phyloP scores from a whole-genome alignment of 2,113 vertebrate species.

The Callospermophilus lateralis region DNA sequence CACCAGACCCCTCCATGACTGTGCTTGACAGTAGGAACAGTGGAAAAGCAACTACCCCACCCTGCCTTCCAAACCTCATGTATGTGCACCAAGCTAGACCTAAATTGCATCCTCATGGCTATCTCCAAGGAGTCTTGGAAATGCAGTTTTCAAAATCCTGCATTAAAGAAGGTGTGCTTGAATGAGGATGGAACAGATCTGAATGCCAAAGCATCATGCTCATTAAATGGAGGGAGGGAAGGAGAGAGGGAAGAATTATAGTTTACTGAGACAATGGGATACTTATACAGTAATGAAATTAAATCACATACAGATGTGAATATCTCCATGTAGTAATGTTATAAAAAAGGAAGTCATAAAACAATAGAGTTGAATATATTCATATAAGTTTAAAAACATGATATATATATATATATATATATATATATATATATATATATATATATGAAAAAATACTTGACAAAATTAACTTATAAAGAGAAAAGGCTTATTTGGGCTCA shows the following conservation, averaged over 20 bases:
- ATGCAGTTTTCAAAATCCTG: background rate
- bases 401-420: background rate
- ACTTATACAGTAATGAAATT: background rate
- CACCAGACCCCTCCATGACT: background rate
- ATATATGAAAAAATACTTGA: background rate
- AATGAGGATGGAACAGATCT: background rate
- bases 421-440: no score
- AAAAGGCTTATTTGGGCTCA: background rate
- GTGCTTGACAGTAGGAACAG: background rate
- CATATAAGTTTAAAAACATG: background rate
- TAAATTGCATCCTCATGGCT: background rate
- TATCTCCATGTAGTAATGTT: background rate
- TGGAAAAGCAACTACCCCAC: background rate
- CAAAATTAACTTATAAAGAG: background rate
- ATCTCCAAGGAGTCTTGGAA: background rate
- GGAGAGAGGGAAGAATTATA: background rate
- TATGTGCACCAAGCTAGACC: background rate
- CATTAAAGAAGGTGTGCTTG: background rate
- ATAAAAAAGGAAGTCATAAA: background rate
- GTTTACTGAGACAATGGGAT: slow-evolving; percentile 40
- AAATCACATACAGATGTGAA: background rate
- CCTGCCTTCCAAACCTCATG: background rate
- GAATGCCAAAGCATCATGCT: background rate
- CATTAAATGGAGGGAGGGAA: background rate
- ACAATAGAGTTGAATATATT: slow-evolving; percentile 5